A percentile compares a stretch with the other conserved stretches of the same genome.
Conservation (phyloP, 2,888 invertebrate species). For the Phortica okadai region DNA sequence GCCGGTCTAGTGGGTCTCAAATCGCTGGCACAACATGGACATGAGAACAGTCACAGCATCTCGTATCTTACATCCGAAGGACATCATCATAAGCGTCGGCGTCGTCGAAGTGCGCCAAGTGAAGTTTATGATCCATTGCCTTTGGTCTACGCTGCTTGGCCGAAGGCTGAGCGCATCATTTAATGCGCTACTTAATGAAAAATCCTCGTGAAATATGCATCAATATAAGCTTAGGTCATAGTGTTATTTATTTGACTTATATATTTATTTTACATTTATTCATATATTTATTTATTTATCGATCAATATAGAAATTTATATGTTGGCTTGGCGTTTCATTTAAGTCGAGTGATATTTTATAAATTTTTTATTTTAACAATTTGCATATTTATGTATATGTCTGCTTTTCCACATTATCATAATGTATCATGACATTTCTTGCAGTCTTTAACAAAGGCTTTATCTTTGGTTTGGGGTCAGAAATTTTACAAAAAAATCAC, state of each 20-base stretch:
- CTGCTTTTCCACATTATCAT: neutral
- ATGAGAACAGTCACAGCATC: conserved; percentile 78
- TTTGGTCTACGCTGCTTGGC: conserved; percentile 79
- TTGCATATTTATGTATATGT: neutral
- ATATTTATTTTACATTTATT: neutral
- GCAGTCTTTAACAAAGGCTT: neutral
- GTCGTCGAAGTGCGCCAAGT: conserved; percentile 54
- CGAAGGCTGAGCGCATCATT: conserved; percentile 36
- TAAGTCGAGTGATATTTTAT: neutral
- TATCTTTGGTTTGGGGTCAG: too few species aligned
- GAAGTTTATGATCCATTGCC: conserved; percentile 64
- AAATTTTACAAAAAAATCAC: too few species aligned
- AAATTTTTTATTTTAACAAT: neutral
- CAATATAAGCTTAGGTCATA: neutral
- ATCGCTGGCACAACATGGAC: conserved; percentile 80
- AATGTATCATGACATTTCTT: neutral
- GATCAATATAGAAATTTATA: too few species aligned
- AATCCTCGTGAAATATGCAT: neutral
- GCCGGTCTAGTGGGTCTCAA: conserved; percentile 86
- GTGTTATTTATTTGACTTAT: neutral
- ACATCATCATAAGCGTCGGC: conserved; percentile 68
- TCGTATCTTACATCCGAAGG: conserved; percentile 77
- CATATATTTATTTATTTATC: neutral
- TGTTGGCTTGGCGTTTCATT: too few species aligned
- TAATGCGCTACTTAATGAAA: conserved; percentile 32